Evolutionary conservation across 2,888 invertebrate genomes (phyloP).

Genomic region (Drosophila falleni): DNA sequence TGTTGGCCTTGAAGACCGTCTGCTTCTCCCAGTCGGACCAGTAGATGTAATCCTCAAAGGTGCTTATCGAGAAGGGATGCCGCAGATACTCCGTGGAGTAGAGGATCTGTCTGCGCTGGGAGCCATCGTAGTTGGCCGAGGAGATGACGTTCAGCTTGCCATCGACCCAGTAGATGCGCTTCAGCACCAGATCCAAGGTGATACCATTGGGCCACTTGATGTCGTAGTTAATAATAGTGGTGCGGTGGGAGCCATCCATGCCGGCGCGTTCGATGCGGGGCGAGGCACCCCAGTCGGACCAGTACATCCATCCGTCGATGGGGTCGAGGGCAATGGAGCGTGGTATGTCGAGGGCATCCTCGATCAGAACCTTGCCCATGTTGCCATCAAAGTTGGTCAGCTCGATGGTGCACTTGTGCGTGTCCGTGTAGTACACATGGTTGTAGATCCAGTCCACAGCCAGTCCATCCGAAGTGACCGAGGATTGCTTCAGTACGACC

Average conservation of each 20-base stretch:
- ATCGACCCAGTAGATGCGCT: conserved; percentile 98
- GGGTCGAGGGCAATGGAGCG: conserved; percentile 97
- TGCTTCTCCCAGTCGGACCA: conserved; percentile 99
- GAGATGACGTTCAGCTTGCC: conserved; percentile 96
- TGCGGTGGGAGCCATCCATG: conserved; percentile 97
- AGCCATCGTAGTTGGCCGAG: conserved; percentile 95
- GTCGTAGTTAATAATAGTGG: conserved; percentile 93
- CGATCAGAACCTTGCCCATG: conserved; percentile 95
- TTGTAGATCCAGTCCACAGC: conserved; percentile 99
- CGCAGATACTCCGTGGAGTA: conserved; percentile 92
- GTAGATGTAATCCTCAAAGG: conserved; percentile 98
- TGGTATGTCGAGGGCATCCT: conserved; percentile 95
- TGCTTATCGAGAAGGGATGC: conserved; percentile 98
- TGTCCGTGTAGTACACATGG: conserved; percentile 98
- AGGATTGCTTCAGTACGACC: conserved; percentile 92
- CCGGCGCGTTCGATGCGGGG: conserved; percentile 98
- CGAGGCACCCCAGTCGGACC: conserved; percentile 98
- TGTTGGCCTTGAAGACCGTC: conserved; percentile 95
- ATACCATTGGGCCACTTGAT: conserved; percentile 99
- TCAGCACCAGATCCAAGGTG: conserved; percentile 95
- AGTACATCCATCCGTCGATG: conserved; percentile 97
- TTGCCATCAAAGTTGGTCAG: conserved; percentile 96
- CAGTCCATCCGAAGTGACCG: conserved; percentile 96
- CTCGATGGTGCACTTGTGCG: conserved; percentile 96
- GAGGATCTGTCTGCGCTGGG: conserved; percentile 91